A percentile compares a stretch with the other conserved stretches of the same genome.
phyloP scores from a whole-genome alignment of 2,888 invertebrate species.

The Chaetoderma sp. region DNA sequence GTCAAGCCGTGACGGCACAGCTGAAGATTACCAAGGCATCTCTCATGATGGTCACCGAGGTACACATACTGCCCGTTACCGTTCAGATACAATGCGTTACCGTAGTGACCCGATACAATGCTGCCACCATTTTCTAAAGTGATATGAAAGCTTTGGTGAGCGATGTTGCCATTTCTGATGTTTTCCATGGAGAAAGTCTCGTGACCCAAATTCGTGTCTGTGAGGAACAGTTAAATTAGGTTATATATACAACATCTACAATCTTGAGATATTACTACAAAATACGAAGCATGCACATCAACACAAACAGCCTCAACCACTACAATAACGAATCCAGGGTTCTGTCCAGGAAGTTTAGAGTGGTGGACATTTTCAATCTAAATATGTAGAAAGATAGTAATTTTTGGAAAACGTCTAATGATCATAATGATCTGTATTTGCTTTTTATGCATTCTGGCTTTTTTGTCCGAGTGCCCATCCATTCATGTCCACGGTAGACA shows the following conservation, averaged over 20 bases:
- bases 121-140: slow-evolving; percentile 56
- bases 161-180: slow-evolving; percentile 43
- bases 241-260: background rate
- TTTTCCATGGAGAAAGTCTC: slow-evolving; percentile 65
- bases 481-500: too few species aligned
- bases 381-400: too few species aligned
- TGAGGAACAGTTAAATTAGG: slow-evolving; percentile 23
- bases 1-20: slow-evolving; percentile 56
- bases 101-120: slow-evolving; percentile 52
- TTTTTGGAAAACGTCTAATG: too few species aligned
- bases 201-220: slow-evolving; percentile 60
- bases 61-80: slow-evolving; percentile 56
- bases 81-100: slow-evolving; percentile 53
- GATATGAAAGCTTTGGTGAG: slow-evolving; percentile 57
- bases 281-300: too few species aligned
- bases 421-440: too few species aligned
- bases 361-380: too few species aligned
- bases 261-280: too few species aligned
- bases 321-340: too few species aligned
- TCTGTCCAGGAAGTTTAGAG: too few species aligned
- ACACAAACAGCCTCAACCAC: too few species aligned
- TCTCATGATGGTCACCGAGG: slow-evolving; percentile 49
- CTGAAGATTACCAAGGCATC: slow-evolving; percentile 59
- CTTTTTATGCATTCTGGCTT: too few species aligned
- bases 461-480: too few species aligned